phyloP scores from a whole-genome alignment of 2,797 vertebrate genomes.

The Chaetophractus vellerosus region DNA sequence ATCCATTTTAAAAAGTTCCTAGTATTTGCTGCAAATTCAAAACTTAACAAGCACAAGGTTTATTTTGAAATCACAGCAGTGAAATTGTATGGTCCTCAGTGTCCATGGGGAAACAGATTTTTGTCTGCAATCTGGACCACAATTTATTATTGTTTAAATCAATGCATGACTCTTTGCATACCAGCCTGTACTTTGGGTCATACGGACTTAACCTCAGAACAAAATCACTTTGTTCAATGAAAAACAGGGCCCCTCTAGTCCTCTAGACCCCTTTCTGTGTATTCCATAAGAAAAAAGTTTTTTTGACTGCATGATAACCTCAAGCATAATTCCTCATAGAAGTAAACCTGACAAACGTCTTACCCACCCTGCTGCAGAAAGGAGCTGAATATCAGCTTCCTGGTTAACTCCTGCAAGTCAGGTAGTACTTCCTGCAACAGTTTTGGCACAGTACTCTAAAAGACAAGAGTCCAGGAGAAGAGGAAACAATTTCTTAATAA shows the following conservation, averaged over 20 bases:
- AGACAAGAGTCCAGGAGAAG: not conserved
- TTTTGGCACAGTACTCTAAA: not conserved
- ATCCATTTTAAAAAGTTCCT: constrained; percentile 77
- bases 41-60: constrained; percentile 78
- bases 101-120: constrained; percentile 65
- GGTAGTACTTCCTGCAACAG: not conserved
- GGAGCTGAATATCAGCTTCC: not conserved
- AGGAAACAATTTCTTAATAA: not conserved
- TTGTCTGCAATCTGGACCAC: constrained; percentile 50
- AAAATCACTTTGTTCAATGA: constrained; percentile 86
- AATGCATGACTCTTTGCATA: constrained; percentile 80
- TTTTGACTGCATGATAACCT: constrained; percentile 84
- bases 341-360: constrained; percentile 76
- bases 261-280: constrained; percentile 74
- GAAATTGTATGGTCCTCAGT: constrained; percentile 65
- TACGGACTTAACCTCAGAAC: constrained; percentile 83
- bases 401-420: constrained; percentile 66
- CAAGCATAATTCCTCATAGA: constrained; percentile 78
- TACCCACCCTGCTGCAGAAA: not conserved
- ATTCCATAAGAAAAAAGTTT: constrained; percentile 79
- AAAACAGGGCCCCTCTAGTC: constrained; percentile 78
- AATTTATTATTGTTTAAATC: constrained; percentile 87
- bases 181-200: constrained; percentile 83
- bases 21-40: constrained; percentile 68
- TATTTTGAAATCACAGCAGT: constrained; percentile 82